phyloP scores from a whole-genome alignment of 2,797 vertebrate genomes.

The Enoplosus armatus region DNA sequence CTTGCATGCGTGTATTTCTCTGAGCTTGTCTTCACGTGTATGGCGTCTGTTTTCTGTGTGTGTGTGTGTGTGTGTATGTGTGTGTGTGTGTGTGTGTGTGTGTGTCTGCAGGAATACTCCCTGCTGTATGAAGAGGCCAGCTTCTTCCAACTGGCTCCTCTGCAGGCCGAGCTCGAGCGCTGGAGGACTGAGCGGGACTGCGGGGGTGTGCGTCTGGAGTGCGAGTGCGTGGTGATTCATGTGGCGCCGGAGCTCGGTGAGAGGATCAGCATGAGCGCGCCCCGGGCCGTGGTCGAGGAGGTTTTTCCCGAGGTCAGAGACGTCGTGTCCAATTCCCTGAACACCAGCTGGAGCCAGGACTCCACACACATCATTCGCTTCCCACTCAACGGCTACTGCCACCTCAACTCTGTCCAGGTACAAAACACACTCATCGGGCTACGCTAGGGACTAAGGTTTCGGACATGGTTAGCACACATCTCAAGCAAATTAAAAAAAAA shows the following conservation, averaged over 20 bases:
- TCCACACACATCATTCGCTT: slow-evolving; percentile 92
- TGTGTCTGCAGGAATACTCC: slow-evolving; percentile 90
- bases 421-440: background rate
- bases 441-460: background rate
- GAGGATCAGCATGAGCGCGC: slow-evolving; percentile 92
- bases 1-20: background rate
- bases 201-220: slow-evolving; percentile 83
- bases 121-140: slow-evolving; percentile 95
- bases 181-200: slow-evolving; percentile 92
- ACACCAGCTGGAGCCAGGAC: slow-evolving; percentile 92
- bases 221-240: slow-evolving; percentile 93
- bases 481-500: no score
- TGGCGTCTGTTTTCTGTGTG: background rate
- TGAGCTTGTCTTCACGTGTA: background rate
- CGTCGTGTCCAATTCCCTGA: slow-evolving; percentile 89
- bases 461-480: no score
- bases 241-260: slow-evolving; percentile 93
- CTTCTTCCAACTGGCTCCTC: slow-evolving; percentile 94
- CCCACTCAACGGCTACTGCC: slow-evolving; percentile 93
- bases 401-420: slow-evolving; percentile 98
- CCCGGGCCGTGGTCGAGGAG: slow-evolving; percentile 91
- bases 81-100: background rate
- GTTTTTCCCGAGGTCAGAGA: slow-evolving; percentile 95
- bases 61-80: slow-evolving; percentile 24
- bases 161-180: slow-evolving; percentile 92